These are phyloP conservation scores for Setipinna tenuifilis DNA, from an alignment of 2,797 vertebrate genomes.

Conservation along the genomic window DNA sequence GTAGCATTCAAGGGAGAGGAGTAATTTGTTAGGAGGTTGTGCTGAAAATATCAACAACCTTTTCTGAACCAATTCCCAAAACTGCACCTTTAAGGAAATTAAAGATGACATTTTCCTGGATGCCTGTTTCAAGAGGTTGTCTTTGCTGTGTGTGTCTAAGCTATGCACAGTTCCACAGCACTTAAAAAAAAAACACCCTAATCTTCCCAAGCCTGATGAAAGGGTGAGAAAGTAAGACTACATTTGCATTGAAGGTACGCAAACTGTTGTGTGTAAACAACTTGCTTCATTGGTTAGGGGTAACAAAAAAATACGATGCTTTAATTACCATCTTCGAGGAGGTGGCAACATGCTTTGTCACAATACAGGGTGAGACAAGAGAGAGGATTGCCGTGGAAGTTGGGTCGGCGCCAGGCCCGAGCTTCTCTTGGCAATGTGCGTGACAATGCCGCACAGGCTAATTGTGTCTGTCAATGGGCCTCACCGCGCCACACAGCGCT, in stretches of 20 bases:
- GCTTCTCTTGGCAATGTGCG: slow-evolving; percentile 47
- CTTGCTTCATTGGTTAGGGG: slow-evolving; percentile 31
- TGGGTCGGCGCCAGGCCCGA: slow-evolving; percentile 38
- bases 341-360: slow-evolving; percentile 53
- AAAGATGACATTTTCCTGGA: background rate
- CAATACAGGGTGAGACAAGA: slow-evolving; percentile 48
- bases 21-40: too few species aligned
- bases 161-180: background rate
- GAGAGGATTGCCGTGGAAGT: slow-evolving; percentile 28
- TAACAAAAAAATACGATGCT: slow-evolving; percentile 23
- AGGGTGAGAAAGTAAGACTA: slow-evolving; percentile 1
- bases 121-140: background rate
- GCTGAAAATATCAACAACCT: too few species aligned
- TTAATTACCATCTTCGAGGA: slow-evolving; percentile 46
- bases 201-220: background rate
- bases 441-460: slow-evolving; percentile 37
- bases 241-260: slow-evolving; percentile 16
- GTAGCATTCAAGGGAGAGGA: too few species aligned
- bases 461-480: slow-evolving; percentile 50
- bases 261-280: slow-evolving; percentile 53
- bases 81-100: background rate
- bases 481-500: slow-evolving; percentile 6
- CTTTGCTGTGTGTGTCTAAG: background rate
- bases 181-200: background rate
- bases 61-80: too few species aligned